phyloP scores from a whole-genome alignment of 2,888 invertebrate species.

The Bugulina stolonifera region DNA sequence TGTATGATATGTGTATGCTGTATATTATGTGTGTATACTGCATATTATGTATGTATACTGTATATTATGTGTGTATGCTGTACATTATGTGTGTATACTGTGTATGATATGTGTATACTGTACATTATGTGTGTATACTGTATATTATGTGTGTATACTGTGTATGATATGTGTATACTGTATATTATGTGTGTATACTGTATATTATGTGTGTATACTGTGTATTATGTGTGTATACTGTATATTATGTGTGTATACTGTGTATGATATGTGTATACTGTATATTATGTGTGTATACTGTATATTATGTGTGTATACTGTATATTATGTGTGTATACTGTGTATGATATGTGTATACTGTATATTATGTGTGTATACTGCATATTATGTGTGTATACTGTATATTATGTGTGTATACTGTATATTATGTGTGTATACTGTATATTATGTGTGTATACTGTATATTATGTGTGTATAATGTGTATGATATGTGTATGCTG shows the following conservation, averaged over 20 bases:
- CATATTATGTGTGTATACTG: not conserved
- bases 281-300: not conserved
- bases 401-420: not conserved
- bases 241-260: not conserved
- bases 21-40: not conserved
- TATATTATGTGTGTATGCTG: not conserved
- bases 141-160: not conserved
- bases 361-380: not conserved
- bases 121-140: not conserved
- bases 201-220: not conserved
- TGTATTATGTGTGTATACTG: not conserved
- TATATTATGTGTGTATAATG: not conserved
- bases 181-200: not conserved
- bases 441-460: not conserved
- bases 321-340: not conserved
- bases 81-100: not conserved
- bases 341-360: not conserved
- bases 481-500: no score
- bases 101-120: not conserved
- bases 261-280: not conserved
- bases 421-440: not conserved
- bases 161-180: not conserved
- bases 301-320: not conserved
- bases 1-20: not conserved
- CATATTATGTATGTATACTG: not conserved